Conservation (phyloP, 2,888 invertebrate genomes). For the Callimorpha dominula region DNA sequence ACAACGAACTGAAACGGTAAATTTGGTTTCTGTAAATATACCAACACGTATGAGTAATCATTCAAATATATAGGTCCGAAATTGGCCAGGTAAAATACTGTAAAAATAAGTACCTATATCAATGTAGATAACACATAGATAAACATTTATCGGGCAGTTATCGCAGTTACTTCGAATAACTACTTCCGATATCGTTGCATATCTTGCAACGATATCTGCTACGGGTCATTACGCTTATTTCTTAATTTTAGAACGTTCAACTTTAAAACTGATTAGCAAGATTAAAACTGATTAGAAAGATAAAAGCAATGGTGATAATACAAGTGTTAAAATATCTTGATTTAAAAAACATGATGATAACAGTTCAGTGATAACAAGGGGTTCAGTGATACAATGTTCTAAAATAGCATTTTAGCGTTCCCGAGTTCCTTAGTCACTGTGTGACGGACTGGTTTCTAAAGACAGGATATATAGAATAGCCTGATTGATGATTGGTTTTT, state of each 20-base stretch:
- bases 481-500: too few relatives aligned
- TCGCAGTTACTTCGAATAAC: background rate
- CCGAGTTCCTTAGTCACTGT: background rate
- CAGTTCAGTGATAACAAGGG: background rate
- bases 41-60: background rate
- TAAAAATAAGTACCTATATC: background rate
- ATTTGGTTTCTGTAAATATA: background rate
- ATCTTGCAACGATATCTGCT: background rate
- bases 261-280: background rate
- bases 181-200: background rate
- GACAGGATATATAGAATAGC: too few relatives aligned
- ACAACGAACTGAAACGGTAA: background rate
- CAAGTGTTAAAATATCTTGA: background rate
- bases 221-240: background rate
- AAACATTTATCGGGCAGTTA: background rate
- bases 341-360: background rate
- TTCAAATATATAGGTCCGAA: background rate
- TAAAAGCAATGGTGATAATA: background rate
- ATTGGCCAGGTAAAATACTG: background rate
- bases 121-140: background rate
- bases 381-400: background rate
- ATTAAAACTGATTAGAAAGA: conserved; percentile 1
- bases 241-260: background rate
- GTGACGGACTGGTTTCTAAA: background rate
- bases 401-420: background rate